Conservation (phyloP, 2,888 invertebrate species). For the Amblyjoppa proteus region DNA sequence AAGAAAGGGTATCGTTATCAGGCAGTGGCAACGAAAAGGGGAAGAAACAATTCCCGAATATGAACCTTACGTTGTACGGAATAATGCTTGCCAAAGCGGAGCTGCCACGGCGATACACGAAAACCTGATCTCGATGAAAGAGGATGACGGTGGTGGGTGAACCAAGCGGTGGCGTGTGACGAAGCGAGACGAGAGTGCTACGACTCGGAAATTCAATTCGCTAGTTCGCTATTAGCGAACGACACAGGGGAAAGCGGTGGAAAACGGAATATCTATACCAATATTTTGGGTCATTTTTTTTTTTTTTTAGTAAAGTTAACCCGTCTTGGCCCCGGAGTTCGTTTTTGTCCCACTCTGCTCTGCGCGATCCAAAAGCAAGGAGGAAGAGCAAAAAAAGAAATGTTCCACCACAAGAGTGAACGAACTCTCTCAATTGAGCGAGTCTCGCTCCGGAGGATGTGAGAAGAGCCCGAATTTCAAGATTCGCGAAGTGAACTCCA, state of each 20-base stretch:
- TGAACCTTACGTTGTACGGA: slow-evolving; percentile 68
- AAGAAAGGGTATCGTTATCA: background rate
- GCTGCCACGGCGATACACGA: slow-evolving; percentile 51
- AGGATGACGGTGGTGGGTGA: slow-evolving; percentile 63
- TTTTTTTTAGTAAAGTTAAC: background rate
- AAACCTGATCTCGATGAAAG: slow-evolving; percentile 62
- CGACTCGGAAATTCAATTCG: slow-evolving; percentile 2
- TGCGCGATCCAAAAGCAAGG: background rate
- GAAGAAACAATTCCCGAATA: slow-evolving; percentile 5
- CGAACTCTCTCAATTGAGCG: slow-evolving; percentile 56
- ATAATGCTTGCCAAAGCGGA: slow-evolving; percentile 37
- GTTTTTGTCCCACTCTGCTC: background rate
- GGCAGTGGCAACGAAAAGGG: background rate
- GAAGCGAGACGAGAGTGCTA: background rate
- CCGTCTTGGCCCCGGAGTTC: background rate
- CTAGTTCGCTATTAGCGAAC: background rate
- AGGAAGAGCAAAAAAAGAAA: slow-evolving; percentile 22
- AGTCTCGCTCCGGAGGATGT: slow-evolving; percentile 19
- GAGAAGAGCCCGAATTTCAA: slow-evolving; percentile 36
- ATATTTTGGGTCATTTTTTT: background rate
- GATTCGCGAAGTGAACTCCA: slow-evolving; percentile 61
- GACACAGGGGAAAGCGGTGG: too few species aligned
- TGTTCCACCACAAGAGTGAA: slow-evolving; percentile 26
- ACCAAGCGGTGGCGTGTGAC: background rate
- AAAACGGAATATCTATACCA: too few species aligned